These are phyloP conservation scores for Hypsopygia costalis DNA, from an alignment of 2,888 invertebrate species.

Conservation along the genomic window DNA sequence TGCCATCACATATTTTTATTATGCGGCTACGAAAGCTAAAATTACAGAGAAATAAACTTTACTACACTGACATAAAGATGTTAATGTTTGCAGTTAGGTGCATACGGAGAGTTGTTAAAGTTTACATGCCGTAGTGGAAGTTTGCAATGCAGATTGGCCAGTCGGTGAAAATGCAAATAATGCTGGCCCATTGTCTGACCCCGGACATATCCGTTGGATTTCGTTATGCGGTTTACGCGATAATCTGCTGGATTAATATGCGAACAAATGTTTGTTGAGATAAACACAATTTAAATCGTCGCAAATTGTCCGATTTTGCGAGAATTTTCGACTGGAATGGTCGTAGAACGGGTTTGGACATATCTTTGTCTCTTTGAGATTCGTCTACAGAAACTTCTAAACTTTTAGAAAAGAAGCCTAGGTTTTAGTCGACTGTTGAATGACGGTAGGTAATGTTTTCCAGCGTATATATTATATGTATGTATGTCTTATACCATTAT, in stretches of 20 bases:
- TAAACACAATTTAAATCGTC: background rate
- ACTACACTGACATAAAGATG: constrained; percentile 12
- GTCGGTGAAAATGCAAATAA: constrained; percentile 69
- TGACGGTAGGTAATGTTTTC: too few species aligned
- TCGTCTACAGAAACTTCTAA: too few species aligned
- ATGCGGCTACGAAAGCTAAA: constrained; percentile 20
- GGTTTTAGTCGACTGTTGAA: too few species aligned
- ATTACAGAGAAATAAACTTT: constrained; percentile 3
- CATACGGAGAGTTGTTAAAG: constrained; percentile 30
- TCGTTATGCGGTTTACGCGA: constrained; percentile 21
- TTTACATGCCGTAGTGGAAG: constrained; percentile 51
- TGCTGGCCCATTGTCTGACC: constrained; percentile 37
- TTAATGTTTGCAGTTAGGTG: background rate
- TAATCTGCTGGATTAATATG: constrained; percentile 22
- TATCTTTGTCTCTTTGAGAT: too few species aligned
- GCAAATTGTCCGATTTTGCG: background rate
- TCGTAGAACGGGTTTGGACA: too few species aligned
- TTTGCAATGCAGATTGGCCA: constrained; percentile 71
- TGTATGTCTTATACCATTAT: too few species aligned
- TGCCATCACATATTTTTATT: constrained; percentile 12
- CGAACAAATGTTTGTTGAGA: constrained; percentile 9
- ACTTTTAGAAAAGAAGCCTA: too few species aligned
- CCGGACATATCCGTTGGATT: constrained; percentile 25
- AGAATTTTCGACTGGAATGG: too few species aligned
- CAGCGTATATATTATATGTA: too few species aligned